Base-by-base conservation (phyloP, 2,888 invertebrate species). In the Lamellibrachia columna region DNA sequence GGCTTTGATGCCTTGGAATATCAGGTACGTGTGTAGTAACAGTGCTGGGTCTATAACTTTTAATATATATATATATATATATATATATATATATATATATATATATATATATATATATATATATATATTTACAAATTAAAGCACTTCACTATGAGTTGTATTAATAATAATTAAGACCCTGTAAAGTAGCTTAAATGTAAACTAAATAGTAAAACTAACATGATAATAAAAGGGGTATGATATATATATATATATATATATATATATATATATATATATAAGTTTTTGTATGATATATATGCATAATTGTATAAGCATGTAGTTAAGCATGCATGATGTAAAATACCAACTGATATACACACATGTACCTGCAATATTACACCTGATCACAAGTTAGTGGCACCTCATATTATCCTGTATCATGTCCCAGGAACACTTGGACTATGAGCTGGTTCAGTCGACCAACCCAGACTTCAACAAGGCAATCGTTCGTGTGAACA, bases 401-500 rank as follows among this genome's bases (percentile, higher is more conserved):
- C 91, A 28, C 28, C 15, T 91, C 52, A 91, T 53, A 91, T 91
- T 53, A 3, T 53, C 52, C 28, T 52, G 15, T 22, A 28, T 91
- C n/a, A 53, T 53, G 53, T 53, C 11, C 53, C 98, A 99, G 97
- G 99, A 99, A 96, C 99, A 99, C 96, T 97, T 98, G 40, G 99
- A 99, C 96, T 99, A 99, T 97, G 98, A 98, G 94, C 97, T 99
- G 92, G 98, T 99, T 90, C 98, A 99, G 95, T 99, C 99, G 0
- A 98, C 98, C 0, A 99, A 99, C 97, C 98, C 98, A 0, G 99
- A 99, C 94, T 99, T 98, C 96, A 99, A 99, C 97, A 99, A 99
- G 97, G 99, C 99, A 0, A 98, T 99, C 93, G 98, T 99, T 2
- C 97, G 99, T 94, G 98, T 99, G 8, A 99, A 99, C 96, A 97